These are phyloP conservation scores for Pachypeltis micranthus DNA, from an alignment of 1,140 invertebrate species.

Conservation along the genomic window DNA sequence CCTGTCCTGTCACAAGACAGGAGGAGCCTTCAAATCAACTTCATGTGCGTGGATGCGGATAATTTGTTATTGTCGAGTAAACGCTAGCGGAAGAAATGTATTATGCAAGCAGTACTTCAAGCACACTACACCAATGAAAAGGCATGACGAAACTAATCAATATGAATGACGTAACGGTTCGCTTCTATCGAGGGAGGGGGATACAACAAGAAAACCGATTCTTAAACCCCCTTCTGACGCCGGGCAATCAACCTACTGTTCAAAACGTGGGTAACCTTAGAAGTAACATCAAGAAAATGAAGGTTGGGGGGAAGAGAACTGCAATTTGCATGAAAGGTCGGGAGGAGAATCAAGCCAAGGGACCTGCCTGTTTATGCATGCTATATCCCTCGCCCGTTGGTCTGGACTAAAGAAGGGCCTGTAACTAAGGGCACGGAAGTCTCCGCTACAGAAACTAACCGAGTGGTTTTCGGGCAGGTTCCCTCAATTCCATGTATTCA, in stretches of 20 bases:
- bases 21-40: no score
- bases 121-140: neutral
- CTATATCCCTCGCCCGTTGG: neutral
- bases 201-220: neutral
- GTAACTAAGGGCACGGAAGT: no score
- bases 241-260: neutral
- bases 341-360: neutral
- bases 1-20: no score
- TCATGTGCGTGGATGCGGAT: no score
- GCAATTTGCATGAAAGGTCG: slow-evolving; percentile 1
- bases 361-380: neutral
- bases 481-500: no score
- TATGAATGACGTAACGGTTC: slow-evolving; percentile 2
- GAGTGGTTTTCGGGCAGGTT: no score
- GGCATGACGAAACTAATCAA: neutral
- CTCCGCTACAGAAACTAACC: no score
- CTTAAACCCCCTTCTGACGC: neutral
- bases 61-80: no score
- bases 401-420: no score
- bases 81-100: no score
- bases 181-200: no score
- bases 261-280: neutral
- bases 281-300: slow-evolving; percentile 1
- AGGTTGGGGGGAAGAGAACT: neutral
- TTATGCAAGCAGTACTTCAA: no score